Conservation (phyloP, 1,140 invertebrate species). For the Habropoda laboriosa region DNA sequence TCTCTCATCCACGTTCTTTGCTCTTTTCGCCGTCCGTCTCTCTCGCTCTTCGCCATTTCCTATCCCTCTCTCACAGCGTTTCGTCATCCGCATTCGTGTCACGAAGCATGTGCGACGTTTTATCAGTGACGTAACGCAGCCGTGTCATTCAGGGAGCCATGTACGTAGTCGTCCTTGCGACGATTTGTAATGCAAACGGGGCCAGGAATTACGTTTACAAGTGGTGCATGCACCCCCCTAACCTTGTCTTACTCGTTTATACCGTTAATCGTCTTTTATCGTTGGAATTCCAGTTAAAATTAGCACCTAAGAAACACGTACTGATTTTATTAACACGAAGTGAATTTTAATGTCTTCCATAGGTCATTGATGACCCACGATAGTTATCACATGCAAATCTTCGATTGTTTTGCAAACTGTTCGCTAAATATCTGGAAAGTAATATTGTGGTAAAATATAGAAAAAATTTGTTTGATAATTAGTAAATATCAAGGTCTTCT, state of each 20-base stretch:
- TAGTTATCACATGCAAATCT: too few relatives aligned
- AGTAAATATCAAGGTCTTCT: too few relatives aligned
- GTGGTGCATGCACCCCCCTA: background rate
- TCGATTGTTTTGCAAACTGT: too few relatives aligned
- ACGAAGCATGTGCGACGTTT: constrained; percentile 6
- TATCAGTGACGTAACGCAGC: constrained; percentile 30
- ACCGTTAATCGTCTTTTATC: constrained; percentile 1
- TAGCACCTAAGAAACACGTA: background rate
- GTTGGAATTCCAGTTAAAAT: background rate
- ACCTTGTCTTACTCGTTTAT: background rate
- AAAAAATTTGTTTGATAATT: too few relatives aligned
- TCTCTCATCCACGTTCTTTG: too few relatives aligned
- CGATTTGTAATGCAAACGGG: constrained; percentile 1
- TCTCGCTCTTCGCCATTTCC: too few relatives aligned
- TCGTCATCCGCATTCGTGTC: constrained; percentile 10
- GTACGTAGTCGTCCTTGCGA: background rate
- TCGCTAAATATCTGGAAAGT: too few relatives aligned
- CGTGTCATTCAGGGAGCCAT: background rate
- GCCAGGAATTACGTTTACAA: background rate
- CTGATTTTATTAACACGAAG: background rate
- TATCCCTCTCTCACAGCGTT: background rate
- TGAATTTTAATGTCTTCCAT: background rate
- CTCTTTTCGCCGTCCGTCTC: too few relatives aligned
- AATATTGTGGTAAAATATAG: too few relatives aligned
- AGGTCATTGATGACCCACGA: background rate